phyloP scores from a whole-genome alignment of 1,140 invertebrate species.

The Drosophila sp. region DNA sequence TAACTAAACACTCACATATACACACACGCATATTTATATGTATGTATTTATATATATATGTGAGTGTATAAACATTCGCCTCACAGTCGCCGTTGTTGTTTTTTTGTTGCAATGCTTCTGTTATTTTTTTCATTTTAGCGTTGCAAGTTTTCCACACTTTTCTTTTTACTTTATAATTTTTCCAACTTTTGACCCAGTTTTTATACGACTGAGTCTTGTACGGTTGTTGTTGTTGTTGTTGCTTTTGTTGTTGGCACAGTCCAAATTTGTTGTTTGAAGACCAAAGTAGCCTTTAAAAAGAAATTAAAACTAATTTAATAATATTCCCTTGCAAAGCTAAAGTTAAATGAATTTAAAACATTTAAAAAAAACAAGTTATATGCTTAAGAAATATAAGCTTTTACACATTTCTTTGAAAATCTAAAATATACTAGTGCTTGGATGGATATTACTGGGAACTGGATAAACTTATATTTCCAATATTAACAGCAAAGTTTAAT shows the following conservation, averaged over 20 bases:
- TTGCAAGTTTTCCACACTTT: constrained; percentile 68
- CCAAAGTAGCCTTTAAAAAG: constrained; percentile 15
- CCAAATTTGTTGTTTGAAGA: constrained; percentile 22
- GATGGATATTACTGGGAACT: no score
- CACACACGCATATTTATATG: constrained; percentile 11
- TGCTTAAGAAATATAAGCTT: no score
- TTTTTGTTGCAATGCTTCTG: constrained; percentile 20
- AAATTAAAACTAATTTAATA: constrained; percentile 1
- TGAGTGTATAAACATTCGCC: constrained; percentile 61
- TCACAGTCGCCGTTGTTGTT: constrained; percentile 17
- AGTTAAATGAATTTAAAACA: no score
- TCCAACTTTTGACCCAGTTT: constrained; percentile 80
- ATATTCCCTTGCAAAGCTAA: no score
- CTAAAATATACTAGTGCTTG: no score
- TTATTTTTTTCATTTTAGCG: constrained; percentile 61
- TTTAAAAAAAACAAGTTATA: no score
- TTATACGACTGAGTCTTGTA: constrained; percentile 17
- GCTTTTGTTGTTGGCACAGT: constrained; percentile 9
- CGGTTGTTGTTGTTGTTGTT: constrained; percentile 22
- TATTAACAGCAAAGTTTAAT: no score
- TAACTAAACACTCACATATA: not conserved
- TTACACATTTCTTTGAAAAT: no score
- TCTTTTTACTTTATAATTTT: constrained; percentile 77
- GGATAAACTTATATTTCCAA: no score
- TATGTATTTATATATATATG: constrained; percentile 1